Evolutionary conservation across 2,113 vertebrate genomes (phyloP).

Genomic region (Syngnathoides biaculeatus): DNA sequence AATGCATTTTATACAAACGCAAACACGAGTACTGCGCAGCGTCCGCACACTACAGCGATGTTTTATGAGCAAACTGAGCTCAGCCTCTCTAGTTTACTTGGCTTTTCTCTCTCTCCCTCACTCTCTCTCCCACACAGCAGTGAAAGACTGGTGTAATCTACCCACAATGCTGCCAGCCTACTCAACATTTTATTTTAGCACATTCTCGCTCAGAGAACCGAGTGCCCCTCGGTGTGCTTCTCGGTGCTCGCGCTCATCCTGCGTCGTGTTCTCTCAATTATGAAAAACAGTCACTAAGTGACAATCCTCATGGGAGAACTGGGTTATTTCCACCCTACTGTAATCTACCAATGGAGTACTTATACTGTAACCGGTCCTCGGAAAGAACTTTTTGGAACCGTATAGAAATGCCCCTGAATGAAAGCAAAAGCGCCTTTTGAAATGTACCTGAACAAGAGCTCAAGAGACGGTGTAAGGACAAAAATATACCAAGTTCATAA

Average conservation of each 20-base stretch:
- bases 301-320: slow-evolving; percentile 17
- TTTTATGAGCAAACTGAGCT: slow-evolving; percentile 38
- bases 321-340: neutral
- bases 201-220: slow-evolving; percentile 24
- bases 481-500: too few relatives aligned
- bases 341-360: neutral
- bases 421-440: too few relatives aligned
- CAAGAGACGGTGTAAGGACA: too few relatives aligned
- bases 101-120: neutral
- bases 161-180: slow-evolving; percentile 59
- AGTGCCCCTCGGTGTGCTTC: slow-evolving; percentile 21
- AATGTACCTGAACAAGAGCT: too few relatives aligned
- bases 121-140: slow-evolving; percentile 60
- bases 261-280: slow-evolving; percentile 11
- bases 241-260: slow-evolving; percentile 13
- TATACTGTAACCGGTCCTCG: neutral
- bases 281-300: slow-evolving; percentile 31
- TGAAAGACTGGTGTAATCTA: slow-evolving; percentile 46
- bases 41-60: slow-evolving; percentile 23
- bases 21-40: neutral
- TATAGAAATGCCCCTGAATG: too few relatives aligned
- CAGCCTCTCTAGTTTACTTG: slow-evolving; percentile 29
- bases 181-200: slow-evolving; percentile 64
- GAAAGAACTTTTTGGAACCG: too few relatives aligned
- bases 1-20: neutral